Evolutionary conservation across 2,888 invertebrate genomes (phyloP).

Genomic region (Marronus borbonicus): DNA sequence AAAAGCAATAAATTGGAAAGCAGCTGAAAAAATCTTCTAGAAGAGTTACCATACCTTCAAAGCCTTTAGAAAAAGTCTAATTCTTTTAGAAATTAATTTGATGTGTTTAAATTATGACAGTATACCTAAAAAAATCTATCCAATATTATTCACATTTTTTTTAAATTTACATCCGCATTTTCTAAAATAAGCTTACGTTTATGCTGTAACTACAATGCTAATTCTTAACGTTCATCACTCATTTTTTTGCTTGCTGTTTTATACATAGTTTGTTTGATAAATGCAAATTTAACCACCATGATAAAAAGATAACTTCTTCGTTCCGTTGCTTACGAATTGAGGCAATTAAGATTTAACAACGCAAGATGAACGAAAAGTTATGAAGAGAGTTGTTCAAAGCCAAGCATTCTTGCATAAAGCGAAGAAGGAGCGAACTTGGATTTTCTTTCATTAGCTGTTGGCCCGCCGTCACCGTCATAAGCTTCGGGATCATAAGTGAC

Average conservation of each 20-base stretch:
- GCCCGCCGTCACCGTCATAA: constrained; percentile 13
- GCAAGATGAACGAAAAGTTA: constrained; percentile 20
- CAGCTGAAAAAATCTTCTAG: no score
- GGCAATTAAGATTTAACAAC: constrained; percentile 22
- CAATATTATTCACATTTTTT: no score
- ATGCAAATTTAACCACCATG: constrained; percentile 2
- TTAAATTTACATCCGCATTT: no score
- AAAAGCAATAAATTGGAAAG: no score
- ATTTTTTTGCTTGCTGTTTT: not conserved
- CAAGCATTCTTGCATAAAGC: constrained; percentile 18
- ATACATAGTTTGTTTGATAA: not conserved
- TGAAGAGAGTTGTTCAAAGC: constrained; percentile 32
- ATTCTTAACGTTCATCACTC: no score
- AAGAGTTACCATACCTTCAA: no score
- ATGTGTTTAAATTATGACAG: no score
- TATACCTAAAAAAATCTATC: no score
- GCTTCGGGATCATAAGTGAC: constrained; percentile 25
- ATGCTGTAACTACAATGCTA: no score
- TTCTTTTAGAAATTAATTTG: no score
- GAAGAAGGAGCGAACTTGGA: constrained; percentile 10
- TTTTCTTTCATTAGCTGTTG: constrained; percentile 40
- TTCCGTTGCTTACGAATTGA: not conserved
- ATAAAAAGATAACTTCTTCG: constrained; percentile 28
- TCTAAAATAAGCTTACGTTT: no score
- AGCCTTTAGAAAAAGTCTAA: no score